Base-by-base conservation (phyloP, 2,797 vertebrate species). In the Nothura maculosa region DNA sequence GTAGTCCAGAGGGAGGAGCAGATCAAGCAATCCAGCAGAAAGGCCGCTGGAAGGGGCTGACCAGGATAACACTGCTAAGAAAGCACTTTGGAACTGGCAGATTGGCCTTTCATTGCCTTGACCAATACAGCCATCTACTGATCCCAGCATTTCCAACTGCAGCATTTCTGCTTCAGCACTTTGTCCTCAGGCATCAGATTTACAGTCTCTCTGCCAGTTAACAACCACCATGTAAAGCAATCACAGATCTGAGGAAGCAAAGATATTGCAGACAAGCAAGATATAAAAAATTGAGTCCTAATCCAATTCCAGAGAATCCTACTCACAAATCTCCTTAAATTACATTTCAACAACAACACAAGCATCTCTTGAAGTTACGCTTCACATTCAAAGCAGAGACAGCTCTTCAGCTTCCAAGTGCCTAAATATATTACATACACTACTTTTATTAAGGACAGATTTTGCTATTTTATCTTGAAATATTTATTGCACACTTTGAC, bases 51-150 rank as follows among this genome's bases (percentile, higher is more conserved):
- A 57, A 61, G 20, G 50, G 30, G 38, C 48, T 30, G 30, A 38
- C 55, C 48, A 28, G 12, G 7, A 17, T 1, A 4, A 43, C 55
- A 20, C 43, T 85, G 55, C 58, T 34, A 13, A 52, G 75, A 89
- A 58, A 45, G 38, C 38, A 19, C 66, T 68, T 61, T 32, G 52
- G 19, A 88, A 61, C 50, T 73, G 67, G 25, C 72, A 9, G 1
- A 58, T 0, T 34, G 63, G 76, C 70, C 72, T 78, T 6, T 10
- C 22, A 10, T 9, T 0, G 0, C 74, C 90, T 7, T 10, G 25
- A 13, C 10, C 0, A 0, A 69, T 93, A 69, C 2, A 14, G 64
- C 0, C 0, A 25, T 42, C 66, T 45, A 54, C 55, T 34, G 70
- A 64, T 82, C 45, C 58, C 48, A 54, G 8, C 40, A 75, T 64